Evolutionary conservation across 2,797 vertebrate genomes (phyloP).

Genomic region (Valencia hispanica): DNA sequence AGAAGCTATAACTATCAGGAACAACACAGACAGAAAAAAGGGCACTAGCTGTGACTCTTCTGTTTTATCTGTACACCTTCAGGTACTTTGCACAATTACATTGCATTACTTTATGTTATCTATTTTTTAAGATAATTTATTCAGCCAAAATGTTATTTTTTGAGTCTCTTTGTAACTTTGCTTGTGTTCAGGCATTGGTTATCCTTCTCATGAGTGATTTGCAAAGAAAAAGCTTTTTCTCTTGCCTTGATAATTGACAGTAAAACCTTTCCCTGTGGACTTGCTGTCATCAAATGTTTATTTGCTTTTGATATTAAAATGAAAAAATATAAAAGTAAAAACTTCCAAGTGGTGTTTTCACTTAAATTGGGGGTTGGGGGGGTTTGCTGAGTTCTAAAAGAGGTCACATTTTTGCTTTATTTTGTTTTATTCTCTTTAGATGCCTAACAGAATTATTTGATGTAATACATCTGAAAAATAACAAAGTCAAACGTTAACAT

Average conservation of each 20-base stretch:
- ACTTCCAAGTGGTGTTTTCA: neutral
- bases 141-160: conserved; percentile 75
- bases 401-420: neutral
- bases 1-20: conserved; percentile 21
- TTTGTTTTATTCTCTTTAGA: neutral
- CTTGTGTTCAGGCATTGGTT: conserved; percentile 40
- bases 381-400: neutral
- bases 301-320: conserved; percentile 5
- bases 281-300: conserved; percentile 2
- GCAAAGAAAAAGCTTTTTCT: conserved; percentile 67
- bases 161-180: conserved; percentile 53
- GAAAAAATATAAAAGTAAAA: conserved; percentile 26
- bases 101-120: conserved; percentile 59
- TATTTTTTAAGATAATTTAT: conserved; percentile 69
- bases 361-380: neutral
- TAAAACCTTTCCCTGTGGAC: neutral
- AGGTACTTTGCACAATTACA: conserved; percentile 70
- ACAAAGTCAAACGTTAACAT: neutral
- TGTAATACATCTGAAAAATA: neutral
- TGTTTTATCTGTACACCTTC: conserved; percentile 38
- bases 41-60: conserved; percentile 16
- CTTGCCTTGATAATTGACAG: conserved; percentile 17
- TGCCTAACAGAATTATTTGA: neutral
- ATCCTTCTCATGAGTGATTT: conserved; percentile 68
- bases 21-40: conserved; percentile 8